These are phyloP conservation scores for Serinus canaria DNA, from an alignment of 2,113 vertebrate genomes.

Conservation along the genomic window DNA sequence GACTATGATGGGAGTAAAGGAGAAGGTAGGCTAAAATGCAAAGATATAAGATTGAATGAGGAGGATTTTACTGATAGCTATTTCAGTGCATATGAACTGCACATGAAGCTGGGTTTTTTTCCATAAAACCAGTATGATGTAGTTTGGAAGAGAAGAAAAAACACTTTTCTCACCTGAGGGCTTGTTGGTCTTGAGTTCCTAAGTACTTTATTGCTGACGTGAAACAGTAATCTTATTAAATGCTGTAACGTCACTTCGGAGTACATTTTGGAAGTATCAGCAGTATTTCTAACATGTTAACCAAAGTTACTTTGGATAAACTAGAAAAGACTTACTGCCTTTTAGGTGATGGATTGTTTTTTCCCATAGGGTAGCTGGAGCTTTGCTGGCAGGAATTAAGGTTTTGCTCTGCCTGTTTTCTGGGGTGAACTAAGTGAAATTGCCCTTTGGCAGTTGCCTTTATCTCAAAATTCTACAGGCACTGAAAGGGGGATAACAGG, in stretches of 20 bases:
- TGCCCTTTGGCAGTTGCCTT: constrained; percentile 34
- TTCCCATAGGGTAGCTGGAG: background rate
- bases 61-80: background rate
- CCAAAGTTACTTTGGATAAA: background rate
- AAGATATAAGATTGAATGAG: background rate
- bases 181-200: background rate
- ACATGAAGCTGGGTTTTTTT: background rate
- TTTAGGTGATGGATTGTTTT: constrained; percentile 3
- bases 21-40: background rate
- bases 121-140: background rate
- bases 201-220: constrained; percentile 1
- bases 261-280: background rate
- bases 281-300: background rate
- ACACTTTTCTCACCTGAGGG: background rate
- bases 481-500: background rate
- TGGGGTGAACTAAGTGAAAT: constrained; percentile 3
- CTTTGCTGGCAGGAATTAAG: background rate
- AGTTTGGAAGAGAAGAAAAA: background rate
- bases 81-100: background rate
- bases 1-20: background rate
- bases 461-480: background rate
- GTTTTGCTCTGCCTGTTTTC: constrained; percentile 6
- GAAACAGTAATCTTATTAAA: constrained; percentile 26
- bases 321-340: constrained; percentile 3
- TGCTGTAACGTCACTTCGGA: background rate